phyloP scores from a whole-genome alignment of 2,888 invertebrate genomes.

The Mechanitis mazaeus region DNA sequence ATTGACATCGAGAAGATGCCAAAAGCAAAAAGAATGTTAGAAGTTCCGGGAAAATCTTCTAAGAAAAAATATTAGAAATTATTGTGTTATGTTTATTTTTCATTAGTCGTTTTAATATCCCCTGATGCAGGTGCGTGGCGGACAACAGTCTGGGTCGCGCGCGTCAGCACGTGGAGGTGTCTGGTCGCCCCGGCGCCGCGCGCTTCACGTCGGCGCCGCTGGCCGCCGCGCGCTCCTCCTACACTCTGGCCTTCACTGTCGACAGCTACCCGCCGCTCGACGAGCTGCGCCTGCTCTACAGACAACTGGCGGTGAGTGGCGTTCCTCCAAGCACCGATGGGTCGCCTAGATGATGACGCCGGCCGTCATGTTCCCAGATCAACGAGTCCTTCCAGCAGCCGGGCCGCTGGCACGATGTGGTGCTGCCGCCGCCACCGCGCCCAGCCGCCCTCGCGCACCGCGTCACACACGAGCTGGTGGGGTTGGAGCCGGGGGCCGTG shows the following conservation, averaged over 20 bases:
- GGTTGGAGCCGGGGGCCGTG: slow-evolving; percentile 79
- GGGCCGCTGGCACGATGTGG: slow-evolving; percentile 82
- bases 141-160: slow-evolving; percentile 82
- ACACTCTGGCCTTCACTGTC: slow-evolving; percentile 82
- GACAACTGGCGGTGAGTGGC: slow-evolving; percentile 79
- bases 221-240: slow-evolving; percentile 76
- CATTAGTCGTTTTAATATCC: slow-evolving; percentile 20
- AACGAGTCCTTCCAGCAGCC: slow-evolving; percentile 84
- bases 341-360: too few species aligned
- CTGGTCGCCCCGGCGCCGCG: slow-evolving; percentile 82
- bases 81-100: too few species aligned
- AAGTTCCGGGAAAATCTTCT: too few species aligned
- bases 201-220: slow-evolving; percentile 81
- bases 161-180: slow-evolving; percentile 82
- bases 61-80: too few species aligned
- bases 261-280: slow-evolving; percentile 84
- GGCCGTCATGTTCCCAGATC: slow-evolving; percentile 61
- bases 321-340: too few species aligned
- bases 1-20: too few species aligned
- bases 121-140: slow-evolving; percentile 78
- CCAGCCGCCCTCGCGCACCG: slow-evolving; percentile 61
- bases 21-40: too few species aligned
- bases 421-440: slow-evolving; percentile 66
- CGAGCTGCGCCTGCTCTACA: slow-evolving; percentile 81
- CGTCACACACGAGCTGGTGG: slow-evolving; percentile 80